These are phyloP conservation scores for Drosophila sp. DNA, from an alignment of 1,140 invertebrate species.

Conservation along the genomic window DNA sequence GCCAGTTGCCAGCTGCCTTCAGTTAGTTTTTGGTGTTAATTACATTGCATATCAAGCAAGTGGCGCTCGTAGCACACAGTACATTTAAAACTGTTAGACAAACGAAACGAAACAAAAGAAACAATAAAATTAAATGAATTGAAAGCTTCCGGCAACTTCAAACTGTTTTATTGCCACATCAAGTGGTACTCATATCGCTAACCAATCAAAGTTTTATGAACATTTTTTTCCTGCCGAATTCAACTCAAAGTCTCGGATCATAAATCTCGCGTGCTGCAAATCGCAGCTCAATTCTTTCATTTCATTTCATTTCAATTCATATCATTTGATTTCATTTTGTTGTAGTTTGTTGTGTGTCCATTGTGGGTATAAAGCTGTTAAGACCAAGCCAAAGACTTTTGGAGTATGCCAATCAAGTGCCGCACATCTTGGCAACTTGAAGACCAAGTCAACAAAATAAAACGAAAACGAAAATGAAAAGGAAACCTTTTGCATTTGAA, in stretches of 20 bases:
- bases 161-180: constrained; percentile 10
- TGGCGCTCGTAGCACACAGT: not conserved
- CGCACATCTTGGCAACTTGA: constrained; percentile 55
- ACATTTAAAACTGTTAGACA: constrained; percentile 18
- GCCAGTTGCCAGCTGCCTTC: not conserved
- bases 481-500: constrained; percentile 69
- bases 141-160: not conserved
- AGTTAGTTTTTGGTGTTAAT: constrained; percentile 72
- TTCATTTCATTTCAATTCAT: constrained; percentile 49
- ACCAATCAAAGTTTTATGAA: constrained; percentile 32
- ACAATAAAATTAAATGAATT: too few relatives aligned
- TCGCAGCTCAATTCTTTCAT: constrained; percentile 38
- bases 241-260: constrained; percentile 67
- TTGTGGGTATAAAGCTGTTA: constrained; percentile 61
- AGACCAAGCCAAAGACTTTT: constrained; percentile 52
- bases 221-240: constrained; percentile 45
- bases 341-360: constrained; percentile 36
- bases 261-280: constrained; percentile 78
- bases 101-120: not conserved
- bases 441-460: constrained; percentile 22
- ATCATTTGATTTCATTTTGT: constrained; percentile 51
- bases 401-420: constrained; percentile 58
- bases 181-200: constrained; percentile 1
- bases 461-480: constrained; percentile 20
- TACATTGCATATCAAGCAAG: constrained; percentile 49